Base-by-base conservation (phyloP, 2,113 vertebrate species). In the Hypocryptadius cinnamomeus region DNA sequence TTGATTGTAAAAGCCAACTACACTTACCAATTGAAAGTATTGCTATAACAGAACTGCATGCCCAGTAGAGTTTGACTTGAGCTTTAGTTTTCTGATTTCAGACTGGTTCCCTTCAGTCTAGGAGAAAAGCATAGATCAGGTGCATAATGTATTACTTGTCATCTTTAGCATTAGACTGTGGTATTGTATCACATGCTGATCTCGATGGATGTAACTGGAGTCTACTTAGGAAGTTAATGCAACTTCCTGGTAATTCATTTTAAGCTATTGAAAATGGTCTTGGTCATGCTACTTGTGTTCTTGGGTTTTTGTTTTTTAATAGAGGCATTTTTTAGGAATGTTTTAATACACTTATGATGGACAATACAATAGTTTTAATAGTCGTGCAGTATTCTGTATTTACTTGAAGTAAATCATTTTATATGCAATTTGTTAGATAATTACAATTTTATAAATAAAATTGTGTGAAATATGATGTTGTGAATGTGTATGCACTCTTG, bases 391-490 rank as follows among this genome's bases (percentile, higher is more conserved):
- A 91, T 96, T 97, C 94, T 97, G 93, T 96, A 90, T 97, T 97
- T 97, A 97, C 95, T 97, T 97, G 96, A 97, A 97, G 92, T 95
- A 97, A 95, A 96, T 88, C 60, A 95, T 96, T 96, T 97, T 96
- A 96, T 96, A 94, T 96, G 90, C 93, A 95, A 96, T 94, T 97
- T 97, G 93, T 97, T 95, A 95, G 93, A 95, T 93, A 92, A 97
- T 95, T 91, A 90, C 86, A 89, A 72, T 95, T 96, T 94, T 96
- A 92, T 96, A 96, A 97, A 96, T 97, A 96, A 97, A 97, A 96
- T 66, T 45, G 94, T 69, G 90, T 96, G 95, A 94, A 82, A 68
- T 94, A 84, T 53, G 72, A 45, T 42, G 56, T 66, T 65, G 60
- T 69, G 54, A 84, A 79, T 73, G 90, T 50, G 87, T 96, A 79